Percentiles rank a stretch among this genome's conserved stretches.
Evolutionary conservation across 53 echinoderm and acorn worm species (phyloP).

Genomic region (Echinarachnius parma): DNA sequence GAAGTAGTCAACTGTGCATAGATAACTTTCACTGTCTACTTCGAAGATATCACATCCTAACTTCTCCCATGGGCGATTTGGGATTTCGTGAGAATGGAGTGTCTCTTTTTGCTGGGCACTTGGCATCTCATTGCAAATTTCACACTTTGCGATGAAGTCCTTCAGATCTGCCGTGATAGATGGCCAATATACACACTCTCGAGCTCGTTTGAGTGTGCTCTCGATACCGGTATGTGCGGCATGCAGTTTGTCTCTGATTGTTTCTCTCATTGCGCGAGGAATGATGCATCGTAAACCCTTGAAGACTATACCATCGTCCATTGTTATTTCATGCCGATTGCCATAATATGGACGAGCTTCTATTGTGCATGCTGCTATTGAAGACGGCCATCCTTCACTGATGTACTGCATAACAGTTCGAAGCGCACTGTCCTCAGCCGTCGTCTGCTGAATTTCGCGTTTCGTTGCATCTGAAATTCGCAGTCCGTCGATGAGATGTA

Average conservation of each 20-base stretch:
- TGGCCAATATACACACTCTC: slow-evolving; percentile 53
- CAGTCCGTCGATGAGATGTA: slow-evolving; percentile 20
- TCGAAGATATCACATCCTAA: slow-evolving; percentile 49
- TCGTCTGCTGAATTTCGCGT: not conserved
- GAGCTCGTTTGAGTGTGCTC: slow-evolving; percentile 41
- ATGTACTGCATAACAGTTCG: slow-evolving; percentile 45
- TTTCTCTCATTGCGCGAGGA: not conserved
- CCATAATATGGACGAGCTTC: not conserved
- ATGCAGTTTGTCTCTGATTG: slow-evolving; percentile 32
- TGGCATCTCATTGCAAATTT: slow-evolving; percentile 42
- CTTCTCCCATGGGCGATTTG: slow-evolving; percentile 57
- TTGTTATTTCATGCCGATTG: not conserved
- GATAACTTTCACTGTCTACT: slow-evolving; percentile 28
- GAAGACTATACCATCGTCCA: not conserved
- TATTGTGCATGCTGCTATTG: not conserved
- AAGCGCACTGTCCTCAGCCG: not conserved
- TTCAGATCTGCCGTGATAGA: slow-evolving; percentile 36
- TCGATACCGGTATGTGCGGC: slow-evolving; percentile 43
- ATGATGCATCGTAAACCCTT: not conserved
- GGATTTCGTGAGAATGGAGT: slow-evolving; percentile 35
- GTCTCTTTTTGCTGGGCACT: slow-evolving; percentile 45
- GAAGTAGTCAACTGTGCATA: slow-evolving; percentile 49
- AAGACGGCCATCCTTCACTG: slow-evolving; percentile 1
- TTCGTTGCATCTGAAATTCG: slow-evolving; percentile 16
- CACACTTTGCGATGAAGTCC: slow-evolving; percentile 48